Evolutionary conservation across 2,888 invertebrate genomes (phyloP), one percentile per base, ranked within the genome.

Genomic region (Physocephala rufipes): DNA sequence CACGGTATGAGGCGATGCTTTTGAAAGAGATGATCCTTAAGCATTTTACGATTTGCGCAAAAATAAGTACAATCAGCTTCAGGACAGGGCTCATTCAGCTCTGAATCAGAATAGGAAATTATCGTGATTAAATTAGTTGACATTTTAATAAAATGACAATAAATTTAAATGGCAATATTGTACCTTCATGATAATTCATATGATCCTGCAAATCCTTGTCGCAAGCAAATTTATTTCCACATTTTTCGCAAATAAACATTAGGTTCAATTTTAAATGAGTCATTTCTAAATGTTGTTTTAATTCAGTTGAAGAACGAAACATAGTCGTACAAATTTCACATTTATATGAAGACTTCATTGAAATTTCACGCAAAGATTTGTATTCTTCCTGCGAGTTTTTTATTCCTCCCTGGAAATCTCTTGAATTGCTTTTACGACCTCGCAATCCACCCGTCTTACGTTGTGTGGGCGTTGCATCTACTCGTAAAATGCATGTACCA

Each of bases 171-270:
- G 12, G n/a, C 9, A 49, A 24, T 49, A 24, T 13, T n/a, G 71
- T 59, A 75, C 74, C 75, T 45, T 72, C 72, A 71, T 78, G 78
- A 26, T 71, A 74, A 15, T 74, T 73, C 75, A 76, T 74, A 53
- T 78, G 78, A 61, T 76, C 73, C 19, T 74, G 73, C 30, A 78
- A 49, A 64, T 78, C 77, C 69, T 74, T 77, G 55, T 76, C 76
- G 61, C 75, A 77, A 28, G 74, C 75, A 70, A 78, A 78, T 71
- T 73, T 71, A 69, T 77, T 78, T 51, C 74, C 76, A 64, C 78
- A 78, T 47, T 71, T 66, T 12, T 77, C 75, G 62, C 78, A 78
- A 9, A 73, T 70, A 55, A 75, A 76, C 1, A 15, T 13, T 19
- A 74, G 74, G 28, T 77, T 77, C 3, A 76, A 71, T 61, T 74